These are phyloP conservation scores for Copidosoma aretas DNA, from an alignment of 2,888 invertebrate genomes.

Conservation along the genomic window DNA sequence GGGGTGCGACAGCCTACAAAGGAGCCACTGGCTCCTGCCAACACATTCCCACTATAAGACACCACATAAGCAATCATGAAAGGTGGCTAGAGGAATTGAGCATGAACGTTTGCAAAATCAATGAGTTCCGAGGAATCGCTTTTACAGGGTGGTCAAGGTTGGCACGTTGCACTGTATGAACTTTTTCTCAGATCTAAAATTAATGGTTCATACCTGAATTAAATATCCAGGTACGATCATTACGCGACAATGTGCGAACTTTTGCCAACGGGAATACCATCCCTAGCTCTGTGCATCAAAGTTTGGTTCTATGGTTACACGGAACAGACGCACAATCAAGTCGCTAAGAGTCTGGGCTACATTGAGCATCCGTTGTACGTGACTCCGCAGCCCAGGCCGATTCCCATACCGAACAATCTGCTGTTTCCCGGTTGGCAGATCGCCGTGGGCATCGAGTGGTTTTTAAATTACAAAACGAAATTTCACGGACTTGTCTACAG, in stretches of 20 bases:
- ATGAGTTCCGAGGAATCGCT: slow-evolving; percentile 70
- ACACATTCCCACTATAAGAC: slow-evolving; percentile 71
- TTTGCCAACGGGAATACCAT: slow-evolving; percentile 70
- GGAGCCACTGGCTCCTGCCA: slow-evolving; percentile 82
- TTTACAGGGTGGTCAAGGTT: slow-evolving; percentile 80
- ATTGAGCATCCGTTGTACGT: slow-evolving; percentile 59
- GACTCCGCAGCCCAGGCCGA: slow-evolving; percentile 60
- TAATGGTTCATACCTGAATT: too few species aligned
- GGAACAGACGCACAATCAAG: slow-evolving; percentile 61
- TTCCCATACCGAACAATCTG: slow-evolving; percentile 60
- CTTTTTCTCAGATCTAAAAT: background rate
- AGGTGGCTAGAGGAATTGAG: slow-evolving; percentile 72
- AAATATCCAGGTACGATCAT: slow-evolving; percentile 67
- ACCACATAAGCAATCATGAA: slow-evolving; percentile 79
- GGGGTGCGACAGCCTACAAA: slow-evolving; percentile 85
- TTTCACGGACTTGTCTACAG: slow-evolving; percentile 64
- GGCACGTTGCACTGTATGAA: slow-evolving; percentile 30
- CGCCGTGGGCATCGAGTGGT: slow-evolving; percentile 64
- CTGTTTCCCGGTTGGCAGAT: slow-evolving; percentile 63
- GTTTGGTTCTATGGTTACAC: slow-evolving; percentile 65
- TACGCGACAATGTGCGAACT: slow-evolving; percentile 76
- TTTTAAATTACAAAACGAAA: slow-evolving; percentile 64
- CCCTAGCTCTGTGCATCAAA: slow-evolving; percentile 69
- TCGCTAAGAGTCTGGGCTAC: slow-evolving; percentile 62
- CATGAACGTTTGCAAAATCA: slow-evolving; percentile 63